Conservation (phyloP, 2,113 vertebrate species). For the Aegypius monachus region DNA sequence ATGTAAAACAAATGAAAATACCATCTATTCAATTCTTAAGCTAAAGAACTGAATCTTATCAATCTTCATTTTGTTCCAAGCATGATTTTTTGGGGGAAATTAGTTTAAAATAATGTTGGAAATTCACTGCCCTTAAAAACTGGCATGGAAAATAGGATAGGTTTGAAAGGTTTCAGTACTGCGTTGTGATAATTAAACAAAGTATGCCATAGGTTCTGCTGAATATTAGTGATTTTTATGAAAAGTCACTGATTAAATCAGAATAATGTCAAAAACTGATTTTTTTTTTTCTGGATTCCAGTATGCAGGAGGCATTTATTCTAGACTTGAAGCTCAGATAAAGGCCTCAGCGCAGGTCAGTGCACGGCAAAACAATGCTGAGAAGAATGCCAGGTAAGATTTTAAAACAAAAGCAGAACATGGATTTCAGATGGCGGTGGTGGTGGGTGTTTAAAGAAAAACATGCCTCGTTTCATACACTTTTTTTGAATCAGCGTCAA, state of each 20-base stretch:
- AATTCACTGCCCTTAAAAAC: not conserved
- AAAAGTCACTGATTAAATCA: not conserved
- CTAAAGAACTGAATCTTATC: not conserved
- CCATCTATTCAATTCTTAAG: not conserved
- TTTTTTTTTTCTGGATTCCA: slow-evolving; percentile 27
- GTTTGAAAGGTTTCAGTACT: not conserved
- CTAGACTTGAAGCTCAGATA: slow-evolving; percentile 88
- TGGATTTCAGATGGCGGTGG: not conserved
- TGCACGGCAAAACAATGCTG: slow-evolving; percentile 77
- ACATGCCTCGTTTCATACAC: accelerated
- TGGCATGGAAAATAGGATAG: not conserved
- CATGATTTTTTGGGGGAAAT: not conserved
- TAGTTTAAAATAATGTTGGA: not conserved
- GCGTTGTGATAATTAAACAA: not conserved
- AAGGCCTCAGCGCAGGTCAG: slow-evolving; percentile 78
- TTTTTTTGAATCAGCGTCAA: not conserved
- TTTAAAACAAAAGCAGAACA: not conserved
- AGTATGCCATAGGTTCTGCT: not conserved
- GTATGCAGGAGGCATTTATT: slow-evolving; percentile 91
- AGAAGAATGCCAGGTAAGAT: slow-evolving; percentile 81
- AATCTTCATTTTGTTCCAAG: not conserved
- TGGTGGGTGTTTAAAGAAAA: not conserved
- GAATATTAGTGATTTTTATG: not conserved
- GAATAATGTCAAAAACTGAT: not conserved
- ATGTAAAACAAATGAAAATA: not conserved